Conservation (phyloP, 2,888 invertebrate genomes). For the Tribolium freemani region DNA sequence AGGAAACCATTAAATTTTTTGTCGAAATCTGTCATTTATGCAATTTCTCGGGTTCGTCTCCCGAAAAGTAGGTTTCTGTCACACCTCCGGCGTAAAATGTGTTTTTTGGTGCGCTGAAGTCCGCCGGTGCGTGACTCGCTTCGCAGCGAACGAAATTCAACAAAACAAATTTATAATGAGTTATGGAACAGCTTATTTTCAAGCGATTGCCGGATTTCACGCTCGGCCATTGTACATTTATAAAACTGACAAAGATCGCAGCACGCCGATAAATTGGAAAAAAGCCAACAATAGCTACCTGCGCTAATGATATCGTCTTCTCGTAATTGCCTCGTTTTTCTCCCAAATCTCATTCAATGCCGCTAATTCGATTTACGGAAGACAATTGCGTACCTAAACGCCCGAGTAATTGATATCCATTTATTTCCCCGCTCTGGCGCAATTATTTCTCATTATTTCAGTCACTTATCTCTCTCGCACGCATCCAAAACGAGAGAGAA, state of each 20-base stretch:
- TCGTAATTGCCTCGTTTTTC: conserved; percentile 56
- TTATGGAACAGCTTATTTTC: conserved; percentile 62
- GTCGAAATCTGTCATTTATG: too few species aligned
- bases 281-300: conserved; percentile 57
- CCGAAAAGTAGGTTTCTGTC: too few species aligned
- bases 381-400: conserved; percentile 61
- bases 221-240: conserved; percentile 61
- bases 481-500: conserved; percentile 24
- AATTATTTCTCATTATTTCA: conserved; percentile 50
- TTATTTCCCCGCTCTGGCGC: conserved; percentile 54
- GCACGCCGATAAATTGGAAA: conserved; percentile 60
- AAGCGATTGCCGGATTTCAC: conserved; percentile 61
- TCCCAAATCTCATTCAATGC: conserved; percentile 48
- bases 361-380: conserved; percentile 40
- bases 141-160: conserved; percentile 52
- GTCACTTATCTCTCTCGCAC: conserved; percentile 29
- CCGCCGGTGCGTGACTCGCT: conserved; percentile 27
- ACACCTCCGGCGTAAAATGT: too few species aligned
- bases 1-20: too few species aligned
- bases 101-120: background rate
- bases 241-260: conserved; percentile 62
- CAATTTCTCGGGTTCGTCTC: too few species aligned
- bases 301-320: conserved; percentile 60
- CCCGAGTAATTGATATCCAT: conserved; percentile 61
- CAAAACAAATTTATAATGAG: conserved; percentile 60